A percentile compares a stretch with the other conserved stretches of the same genome.
Conservation (phyloP, 2,113 vertebrate species). For the Myotis yumanensis region DNA sequence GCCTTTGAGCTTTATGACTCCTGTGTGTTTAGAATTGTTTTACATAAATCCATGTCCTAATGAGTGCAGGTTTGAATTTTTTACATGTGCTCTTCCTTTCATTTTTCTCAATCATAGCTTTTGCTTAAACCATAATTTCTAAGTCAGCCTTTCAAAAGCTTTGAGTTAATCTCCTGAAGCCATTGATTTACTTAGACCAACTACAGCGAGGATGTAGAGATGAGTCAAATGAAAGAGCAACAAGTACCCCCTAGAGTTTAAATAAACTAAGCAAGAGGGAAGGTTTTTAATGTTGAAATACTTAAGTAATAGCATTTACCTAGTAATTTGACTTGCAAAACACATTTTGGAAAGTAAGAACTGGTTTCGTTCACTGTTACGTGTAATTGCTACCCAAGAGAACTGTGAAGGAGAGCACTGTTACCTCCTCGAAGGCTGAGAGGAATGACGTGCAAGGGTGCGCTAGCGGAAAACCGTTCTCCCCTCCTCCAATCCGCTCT, state of each 20-base stretch:
- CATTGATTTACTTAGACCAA: constrained; percentile 52
- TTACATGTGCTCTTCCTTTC: constrained; percentile 57
- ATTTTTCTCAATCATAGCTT: constrained; percentile 49
- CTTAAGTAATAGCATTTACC: constrained; percentile 46
- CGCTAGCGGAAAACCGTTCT: background rate
- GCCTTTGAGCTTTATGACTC: constrained; percentile 41
- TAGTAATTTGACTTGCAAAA: constrained; percentile 26
- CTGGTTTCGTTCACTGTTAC: background rate
- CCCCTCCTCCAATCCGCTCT: background rate
- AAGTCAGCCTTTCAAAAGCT: constrained; percentile 44
- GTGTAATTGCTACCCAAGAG: background rate
- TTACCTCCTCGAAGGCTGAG: background rate
- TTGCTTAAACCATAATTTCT: constrained; percentile 48
- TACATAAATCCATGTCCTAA: constrained; percentile 51
- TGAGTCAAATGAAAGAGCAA: constrained; percentile 53
- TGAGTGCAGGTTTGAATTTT: constrained; percentile 48
- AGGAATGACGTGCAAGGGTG: background rate
- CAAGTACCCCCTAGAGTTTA: constrained; percentile 24
- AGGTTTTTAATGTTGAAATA: constrained; percentile 25
- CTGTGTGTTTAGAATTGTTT: constrained; percentile 64
- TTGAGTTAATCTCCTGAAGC: constrained; percentile 55
- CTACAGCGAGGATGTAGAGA: constrained; percentile 4
- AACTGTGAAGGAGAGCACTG: background rate
- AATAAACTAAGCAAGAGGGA: constrained; percentile 32
- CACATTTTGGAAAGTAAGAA: background rate